Percentiles rank a stretch among this genome's conserved stretches.
phyloP scores from a whole-genome alignment of 2,888 invertebrate species.

The Cephus pygmeus region DNA sequence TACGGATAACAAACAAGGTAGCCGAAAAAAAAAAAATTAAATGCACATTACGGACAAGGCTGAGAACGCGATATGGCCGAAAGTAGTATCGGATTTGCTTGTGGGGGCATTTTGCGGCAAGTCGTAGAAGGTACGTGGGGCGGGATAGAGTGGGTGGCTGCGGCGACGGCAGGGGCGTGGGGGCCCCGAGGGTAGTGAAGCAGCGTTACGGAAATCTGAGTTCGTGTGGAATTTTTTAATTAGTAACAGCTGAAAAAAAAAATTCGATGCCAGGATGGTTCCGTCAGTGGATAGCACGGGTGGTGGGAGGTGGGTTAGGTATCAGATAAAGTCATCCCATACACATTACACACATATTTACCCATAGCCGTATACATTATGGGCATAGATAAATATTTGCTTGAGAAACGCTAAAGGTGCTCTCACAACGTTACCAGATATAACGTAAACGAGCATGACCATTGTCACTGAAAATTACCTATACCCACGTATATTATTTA shows the following conservation, averaged over 20 bases:
- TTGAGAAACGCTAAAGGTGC: neutral
- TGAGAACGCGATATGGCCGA: neutral
- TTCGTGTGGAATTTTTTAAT: slow-evolving; percentile 60
- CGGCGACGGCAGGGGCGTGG: neutral
- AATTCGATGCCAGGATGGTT: slow-evolving; percentile 39
- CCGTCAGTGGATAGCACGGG: neutral
- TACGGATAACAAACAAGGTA: neutral
- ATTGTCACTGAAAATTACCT: neutral
- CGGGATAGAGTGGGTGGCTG: neutral
- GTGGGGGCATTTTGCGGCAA: slow-evolving; percentile 28
- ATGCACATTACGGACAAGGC: neutral
- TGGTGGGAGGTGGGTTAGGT: neutral
- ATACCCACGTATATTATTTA: neutral
- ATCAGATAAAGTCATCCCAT: neutral
- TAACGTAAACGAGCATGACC: neutral
- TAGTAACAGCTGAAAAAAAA: slow-evolving; percentile 50
- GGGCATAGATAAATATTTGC: neutral
- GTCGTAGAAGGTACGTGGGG: neutral
- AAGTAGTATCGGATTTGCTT: slow-evolving; percentile 39
- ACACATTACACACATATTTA: neutral
- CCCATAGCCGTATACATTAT: neutral
- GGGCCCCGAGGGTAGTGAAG: neutral
- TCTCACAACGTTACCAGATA: neutral
- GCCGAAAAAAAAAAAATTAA: neutral
- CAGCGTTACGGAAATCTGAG: slow-evolving; percentile 45